These are phyloP conservation scores for Patella depressa DNA, from an alignment of 2,888 invertebrate genomes.

Conservation along the genomic window DNA sequence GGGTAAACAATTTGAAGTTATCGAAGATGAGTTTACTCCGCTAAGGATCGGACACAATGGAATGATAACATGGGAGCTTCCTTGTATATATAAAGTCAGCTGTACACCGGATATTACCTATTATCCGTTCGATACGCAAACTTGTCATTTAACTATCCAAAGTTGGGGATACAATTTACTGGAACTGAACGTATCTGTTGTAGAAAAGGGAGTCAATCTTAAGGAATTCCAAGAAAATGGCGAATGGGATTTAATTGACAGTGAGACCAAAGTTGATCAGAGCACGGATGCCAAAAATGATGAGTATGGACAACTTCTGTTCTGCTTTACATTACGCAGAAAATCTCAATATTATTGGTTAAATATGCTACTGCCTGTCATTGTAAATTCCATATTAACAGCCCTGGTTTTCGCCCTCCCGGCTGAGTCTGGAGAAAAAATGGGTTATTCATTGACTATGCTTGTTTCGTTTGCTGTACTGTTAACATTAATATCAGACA, in stretches of 20 bases:
- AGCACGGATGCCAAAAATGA: neutral
- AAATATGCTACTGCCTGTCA: slow-evolving; percentile 37
- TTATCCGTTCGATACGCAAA: slow-evolving; percentile 42
- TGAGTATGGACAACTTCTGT: neutral
- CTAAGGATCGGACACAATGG: slow-evolving; percentile 26
- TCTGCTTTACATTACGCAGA: slow-evolving; percentile 28
- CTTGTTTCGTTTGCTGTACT: slow-evolving; percentile 44
- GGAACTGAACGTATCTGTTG: slow-evolving; percentile 26
- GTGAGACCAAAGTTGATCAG: neutral
- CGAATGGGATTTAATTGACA: slow-evolving; percentile 24
- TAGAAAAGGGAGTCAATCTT: slow-evolving; percentile 8
- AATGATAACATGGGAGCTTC: slow-evolving; percentile 35
- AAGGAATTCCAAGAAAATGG: slow-evolving; percentile 20
- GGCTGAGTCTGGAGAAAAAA: slow-evolving; percentile 41
- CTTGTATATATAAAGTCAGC: slow-evolving; percentile 32
- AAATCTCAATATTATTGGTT: slow-evolving; percentile 32
- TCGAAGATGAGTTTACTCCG: slow-evolving; percentile 34
- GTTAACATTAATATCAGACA: slow-evolving; percentile 39
- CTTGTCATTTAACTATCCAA: slow-evolving; percentile 27
- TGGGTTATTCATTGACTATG: slow-evolving; percentile 41
- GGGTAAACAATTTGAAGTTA: neutral
- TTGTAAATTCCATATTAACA: slow-evolving; percentile 38
- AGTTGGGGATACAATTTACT: slow-evolving; percentile 29
- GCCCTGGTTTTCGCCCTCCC: slow-evolving; percentile 41
- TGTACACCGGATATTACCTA: slow-evolving; percentile 40